These are phyloP conservation scores for Urophycis tenuis DNA, from an alignment of 2,797 vertebrate genomes.

Conservation along the genomic window DNA sequence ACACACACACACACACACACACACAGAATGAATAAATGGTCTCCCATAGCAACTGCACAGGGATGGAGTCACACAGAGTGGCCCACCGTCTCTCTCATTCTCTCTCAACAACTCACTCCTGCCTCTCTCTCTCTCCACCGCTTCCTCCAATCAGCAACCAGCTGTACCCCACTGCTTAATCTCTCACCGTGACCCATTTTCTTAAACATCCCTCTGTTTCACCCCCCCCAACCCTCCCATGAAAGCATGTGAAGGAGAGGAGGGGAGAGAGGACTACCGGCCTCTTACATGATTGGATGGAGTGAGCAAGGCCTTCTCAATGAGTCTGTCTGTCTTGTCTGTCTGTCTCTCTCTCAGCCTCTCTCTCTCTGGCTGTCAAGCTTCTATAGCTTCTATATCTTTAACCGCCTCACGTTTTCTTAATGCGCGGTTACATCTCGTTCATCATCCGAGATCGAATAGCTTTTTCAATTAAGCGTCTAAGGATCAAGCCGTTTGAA, in stretches of 20 bases:
- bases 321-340: constrained; percentile 21
- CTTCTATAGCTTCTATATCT: constrained; percentile 23
- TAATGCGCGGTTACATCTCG: neutral
- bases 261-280: constrained; percentile 38
- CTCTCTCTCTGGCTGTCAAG: constrained; percentile 15
- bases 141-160: constrained; percentile 27
- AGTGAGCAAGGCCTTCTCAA: constrained; percentile 48
- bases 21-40: constrained; percentile 36
- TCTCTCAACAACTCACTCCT: constrained; percentile 22
- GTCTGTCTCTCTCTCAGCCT: constrained; percentile 26
- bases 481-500: constrained; percentile 7
- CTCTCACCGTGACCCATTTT: constrained; percentile 7
- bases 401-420: constrained; percentile 14
- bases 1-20: neutral
- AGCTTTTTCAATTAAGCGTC: constrained; percentile 29
- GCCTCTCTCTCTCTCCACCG: constrained; percentile 21
- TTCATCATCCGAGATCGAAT: constrained; percentile 22
- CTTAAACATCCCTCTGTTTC: constrained; percentile 13
- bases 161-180: constrained; percentile 31
- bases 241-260: constrained; percentile 37
- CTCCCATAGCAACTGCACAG: constrained; percentile 50
- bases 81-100: constrained; percentile 14
- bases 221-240: constrained; percentile 15
- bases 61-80: constrained; percentile 27
- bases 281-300: constrained; percentile 53